Percentiles rank a stretch among this genome's conserved stretches.
Conservation (phyloP, 2,797 vertebrate genomes). For the Enteromius anoplus region DNA sequence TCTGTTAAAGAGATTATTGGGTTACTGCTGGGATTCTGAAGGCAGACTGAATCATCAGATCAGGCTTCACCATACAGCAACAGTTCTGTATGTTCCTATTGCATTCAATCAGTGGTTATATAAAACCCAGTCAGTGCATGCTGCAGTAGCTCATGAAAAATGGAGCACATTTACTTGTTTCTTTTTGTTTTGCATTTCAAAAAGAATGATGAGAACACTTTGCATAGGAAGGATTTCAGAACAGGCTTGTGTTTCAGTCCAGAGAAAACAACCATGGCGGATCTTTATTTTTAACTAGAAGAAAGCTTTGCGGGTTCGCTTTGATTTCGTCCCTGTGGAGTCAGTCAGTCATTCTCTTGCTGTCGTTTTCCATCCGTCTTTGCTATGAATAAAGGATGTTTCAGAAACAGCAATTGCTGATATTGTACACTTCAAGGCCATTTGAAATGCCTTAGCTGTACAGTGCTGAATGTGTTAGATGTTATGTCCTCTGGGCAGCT, state of each 20-base stretch:
- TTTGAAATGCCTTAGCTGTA: constrained; percentile 39
- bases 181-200: constrained; percentile 24
- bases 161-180: constrained; percentile 10
- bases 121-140: neutral
- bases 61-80: constrained; percentile 18
- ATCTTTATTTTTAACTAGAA: constrained; percentile 45
- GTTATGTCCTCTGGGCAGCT: constrained; percentile 1
- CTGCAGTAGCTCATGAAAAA: constrained; percentile 2
- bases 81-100: neutral
- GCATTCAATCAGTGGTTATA: constrained; percentile 14
- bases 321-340: constrained; percentile 17
- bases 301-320: constrained; percentile 7
- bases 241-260: constrained; percentile 12
- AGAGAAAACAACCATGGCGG: constrained; percentile 17
- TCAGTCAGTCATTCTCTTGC: constrained; percentile 26
- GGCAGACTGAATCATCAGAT: constrained; percentile 31
- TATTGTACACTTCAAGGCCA: constrained; percentile 31
- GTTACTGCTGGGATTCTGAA: constrained; percentile 27
- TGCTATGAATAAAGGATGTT: constrained; percentile 38
- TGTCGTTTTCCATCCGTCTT: constrained; percentile 26
- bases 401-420: constrained; percentile 17
- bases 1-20: constrained; percentile 23
- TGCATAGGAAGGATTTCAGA: constrained; percentile 8
- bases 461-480: constrained; percentile 28
- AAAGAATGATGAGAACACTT: constrained; percentile 32